Evolutionary conservation across 1,140 invertebrate species (phyloP).

Genomic region (Latrodectus geometricus): DNA sequence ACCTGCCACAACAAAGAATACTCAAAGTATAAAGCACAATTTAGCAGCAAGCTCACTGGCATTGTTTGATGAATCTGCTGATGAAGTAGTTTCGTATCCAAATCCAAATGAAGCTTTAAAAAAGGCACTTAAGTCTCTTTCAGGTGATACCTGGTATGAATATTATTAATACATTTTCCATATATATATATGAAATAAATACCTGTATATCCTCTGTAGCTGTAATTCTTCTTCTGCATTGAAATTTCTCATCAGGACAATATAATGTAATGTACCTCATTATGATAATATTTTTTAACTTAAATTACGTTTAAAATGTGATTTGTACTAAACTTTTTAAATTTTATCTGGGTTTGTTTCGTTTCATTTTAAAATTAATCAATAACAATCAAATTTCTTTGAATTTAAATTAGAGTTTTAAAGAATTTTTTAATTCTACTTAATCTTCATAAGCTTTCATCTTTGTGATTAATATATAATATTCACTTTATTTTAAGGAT

Average conservation of each 20-base stretch:
- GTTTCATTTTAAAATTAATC: not conserved
- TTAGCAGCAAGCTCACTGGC: constrained; percentile 60
- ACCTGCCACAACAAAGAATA: not conserved
- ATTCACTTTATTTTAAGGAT: constrained; percentile 74
- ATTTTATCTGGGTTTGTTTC: not conserved
- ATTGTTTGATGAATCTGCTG: constrained; percentile 46
- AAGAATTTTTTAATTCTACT: too few relatives aligned
- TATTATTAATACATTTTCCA: too few relatives aligned
- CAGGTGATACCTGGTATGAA: constrained; percentile 57
- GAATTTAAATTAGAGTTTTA: too few relatives aligned
- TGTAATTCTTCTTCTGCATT: too few relatives aligned
- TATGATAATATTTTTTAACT: too few relatives aligned
- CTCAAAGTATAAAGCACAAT: constrained; percentile 39
- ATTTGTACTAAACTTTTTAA: too few relatives aligned
- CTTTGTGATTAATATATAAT: not conserved
- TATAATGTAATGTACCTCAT: too few relatives aligned
- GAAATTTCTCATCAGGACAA: too few relatives aligned
- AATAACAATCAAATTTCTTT: not conserved
- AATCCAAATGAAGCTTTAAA: constrained; percentile 62
- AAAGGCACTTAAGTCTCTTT: constrained; percentile 49
- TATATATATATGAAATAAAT: too few relatives aligned
- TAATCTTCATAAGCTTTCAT: too few relatives aligned
- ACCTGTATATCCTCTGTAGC: too few relatives aligned
- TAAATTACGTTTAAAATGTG: too few relatives aligned
- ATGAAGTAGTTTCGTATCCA: constrained; percentile 31